These are phyloP conservation scores for Limenitis camilla DNA, from an alignment of 2,888 invertebrate genomes.

Conservation along the genomic window DNA sequence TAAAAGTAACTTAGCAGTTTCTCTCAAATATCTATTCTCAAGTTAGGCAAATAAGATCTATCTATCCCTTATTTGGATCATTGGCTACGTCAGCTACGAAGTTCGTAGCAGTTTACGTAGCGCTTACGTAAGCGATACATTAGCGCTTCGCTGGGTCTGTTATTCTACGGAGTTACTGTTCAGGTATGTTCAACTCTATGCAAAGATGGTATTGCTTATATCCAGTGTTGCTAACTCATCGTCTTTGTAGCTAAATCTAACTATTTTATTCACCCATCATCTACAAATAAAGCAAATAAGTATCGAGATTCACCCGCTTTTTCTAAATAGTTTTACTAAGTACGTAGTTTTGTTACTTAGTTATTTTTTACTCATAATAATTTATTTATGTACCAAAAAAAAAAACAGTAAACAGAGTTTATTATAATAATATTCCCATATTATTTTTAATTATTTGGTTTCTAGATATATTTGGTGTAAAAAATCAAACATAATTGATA, in stretches of 20 bases:
- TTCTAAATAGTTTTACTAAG: too few species aligned
- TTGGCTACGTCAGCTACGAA: slow-evolving; percentile 17
- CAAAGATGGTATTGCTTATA: neutral
- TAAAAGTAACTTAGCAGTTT: neutral
- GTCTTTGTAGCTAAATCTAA: neutral
- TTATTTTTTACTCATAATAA: too few species aligned
- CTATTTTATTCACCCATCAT: too few species aligned
- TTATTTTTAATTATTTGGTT: too few species aligned
- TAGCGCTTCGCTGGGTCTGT: slow-evolving; percentile 16
- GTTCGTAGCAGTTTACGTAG: slow-evolving; percentile 22
- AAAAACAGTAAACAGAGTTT: too few species aligned
- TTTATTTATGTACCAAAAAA: too few species aligned
- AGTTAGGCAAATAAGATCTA: slow-evolving; percentile 9
- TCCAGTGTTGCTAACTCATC: neutral
- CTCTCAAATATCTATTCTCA: neutral
- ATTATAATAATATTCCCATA: too few species aligned
- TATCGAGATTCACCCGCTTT: too few species aligned
- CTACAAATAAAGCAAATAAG: too few species aligned
- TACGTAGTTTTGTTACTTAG: too few species aligned
- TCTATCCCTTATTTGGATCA: slow-evolving; percentile 4
- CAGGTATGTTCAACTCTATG: neutral
- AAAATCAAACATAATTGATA: too few species aligned
- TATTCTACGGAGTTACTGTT: slow-evolving; percentile 12
- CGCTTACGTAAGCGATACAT: slow-evolving; percentile 21
- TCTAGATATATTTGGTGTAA: too few species aligned